Evolutionary conservation across 2,113 vertebrate genomes (phyloP).

Genomic region (Takifugu bimaculatus): DNA sequence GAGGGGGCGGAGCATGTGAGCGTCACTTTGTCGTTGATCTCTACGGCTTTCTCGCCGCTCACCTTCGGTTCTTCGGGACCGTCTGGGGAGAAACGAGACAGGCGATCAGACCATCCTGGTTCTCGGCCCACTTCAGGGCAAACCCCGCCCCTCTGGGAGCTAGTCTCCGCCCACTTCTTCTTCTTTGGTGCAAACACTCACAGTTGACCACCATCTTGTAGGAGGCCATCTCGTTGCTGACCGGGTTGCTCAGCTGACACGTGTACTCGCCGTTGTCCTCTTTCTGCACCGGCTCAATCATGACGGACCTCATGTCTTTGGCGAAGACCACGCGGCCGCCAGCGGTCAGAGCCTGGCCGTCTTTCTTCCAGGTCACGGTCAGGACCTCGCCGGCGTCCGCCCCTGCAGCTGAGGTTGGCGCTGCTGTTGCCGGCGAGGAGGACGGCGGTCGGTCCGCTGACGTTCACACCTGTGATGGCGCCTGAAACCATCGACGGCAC

Average conservation of each 20-base stretch:
- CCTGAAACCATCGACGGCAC: neutral
- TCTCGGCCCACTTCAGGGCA: too few species aligned
- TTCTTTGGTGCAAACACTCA: constrained; percentile 47
- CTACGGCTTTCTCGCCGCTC: accelerated
- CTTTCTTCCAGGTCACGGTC: constrained; percentile 46
- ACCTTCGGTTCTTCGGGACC: constrained; percentile 51
- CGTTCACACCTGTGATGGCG: neutral
- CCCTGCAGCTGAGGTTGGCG: constrained; percentile 64
- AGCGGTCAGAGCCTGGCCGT: constrained; percentile 12
- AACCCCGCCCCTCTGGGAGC: too few species aligned
- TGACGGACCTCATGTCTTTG: constrained; percentile 16
- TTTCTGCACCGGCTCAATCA: constrained; percentile 45
- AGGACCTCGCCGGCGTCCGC: constrained; percentile 17
- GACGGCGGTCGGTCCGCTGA: neutral
- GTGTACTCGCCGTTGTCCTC: constrained; percentile 58
- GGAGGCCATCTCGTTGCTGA: constrained; percentile 1
- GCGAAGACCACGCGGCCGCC: constrained; percentile 11
- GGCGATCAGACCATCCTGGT: neutral
- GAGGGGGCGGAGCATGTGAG: constrained; percentile 48
- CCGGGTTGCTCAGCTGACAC: constrained; percentile 50
- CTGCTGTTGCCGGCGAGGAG: constrained; percentile 59
- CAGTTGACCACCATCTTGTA: constrained; percentile 60
- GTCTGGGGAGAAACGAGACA: constrained; percentile 37
- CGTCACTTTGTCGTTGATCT: accelerated
- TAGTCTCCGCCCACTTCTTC: neutral